Evolutionary conservation across 2,888 invertebrate genomes (phyloP).

Genomic region (Dicranocentrus wangi): DNA sequence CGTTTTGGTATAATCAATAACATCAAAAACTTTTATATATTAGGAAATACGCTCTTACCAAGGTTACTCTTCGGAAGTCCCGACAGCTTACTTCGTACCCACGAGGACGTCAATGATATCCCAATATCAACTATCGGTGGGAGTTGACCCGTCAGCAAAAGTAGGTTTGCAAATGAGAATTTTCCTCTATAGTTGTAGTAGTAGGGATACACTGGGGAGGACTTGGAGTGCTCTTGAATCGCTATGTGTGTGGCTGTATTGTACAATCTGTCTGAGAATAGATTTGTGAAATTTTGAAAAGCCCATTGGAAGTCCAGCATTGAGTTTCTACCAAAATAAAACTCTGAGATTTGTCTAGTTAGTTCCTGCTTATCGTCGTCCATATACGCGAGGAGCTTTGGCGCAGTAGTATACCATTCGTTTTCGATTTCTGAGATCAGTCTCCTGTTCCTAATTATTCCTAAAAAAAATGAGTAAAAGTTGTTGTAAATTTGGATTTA

Average conservation of each 20-base stretch:
- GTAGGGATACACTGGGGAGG: constrained; percentile 62
- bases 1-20: too few species aligned
- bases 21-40: too few species aligned
- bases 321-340: constrained; percentile 61
- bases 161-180: constrained; percentile 58
- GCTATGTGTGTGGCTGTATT: constrained; percentile 65
- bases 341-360: constrained; percentile 47
- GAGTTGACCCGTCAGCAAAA: constrained; percentile 55
- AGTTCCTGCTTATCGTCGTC: constrained; percentile 47
- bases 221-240: constrained; percentile 57
- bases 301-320: constrained; percentile 55
- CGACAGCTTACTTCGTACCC: constrained; percentile 46
- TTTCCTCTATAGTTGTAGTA: constrained; percentile 65
- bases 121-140: constrained; percentile 61
- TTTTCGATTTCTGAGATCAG: constrained; percentile 61
- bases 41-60: too few species aligned
- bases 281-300: constrained; percentile 65
- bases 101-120: constrained; percentile 51
- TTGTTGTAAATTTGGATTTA: too few species aligned
- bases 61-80: constrained; percentile 18
- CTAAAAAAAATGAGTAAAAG: constrained; percentile 38
- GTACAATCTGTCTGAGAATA: constrained; percentile 68
- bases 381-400: constrained; percentile 59
- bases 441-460: constrained; percentile 62
- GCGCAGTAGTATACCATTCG: constrained; percentile 62